Evolutionary conservation across 2,888 invertebrate species (phyloP).

Genomic region (Tenthredo distinguenda): DNA sequence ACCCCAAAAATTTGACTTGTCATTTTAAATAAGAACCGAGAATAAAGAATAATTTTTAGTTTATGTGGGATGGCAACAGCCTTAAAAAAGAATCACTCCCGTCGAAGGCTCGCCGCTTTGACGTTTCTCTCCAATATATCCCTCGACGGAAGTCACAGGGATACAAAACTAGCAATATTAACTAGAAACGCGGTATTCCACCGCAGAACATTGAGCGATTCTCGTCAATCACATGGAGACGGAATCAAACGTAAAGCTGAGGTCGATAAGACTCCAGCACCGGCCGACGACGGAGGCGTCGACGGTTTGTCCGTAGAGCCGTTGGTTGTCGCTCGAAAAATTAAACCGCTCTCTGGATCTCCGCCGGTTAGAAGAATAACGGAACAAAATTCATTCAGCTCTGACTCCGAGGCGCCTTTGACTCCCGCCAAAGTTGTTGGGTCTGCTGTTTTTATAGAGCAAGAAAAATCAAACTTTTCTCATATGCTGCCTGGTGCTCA

Average conservation of each 20-base stretch:
- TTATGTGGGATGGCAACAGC: slow-evolving; percentile 79
- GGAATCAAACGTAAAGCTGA: slow-evolving; percentile 60
- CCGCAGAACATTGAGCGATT: slow-evolving; percentile 65
- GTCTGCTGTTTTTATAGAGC: slow-evolving; percentile 71
- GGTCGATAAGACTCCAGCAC: slow-evolving; percentile 60
- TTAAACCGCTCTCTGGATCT: slow-evolving; percentile 14
- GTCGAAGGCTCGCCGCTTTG: slow-evolving; percentile 93
- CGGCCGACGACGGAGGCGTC: slow-evolving; percentile 72
- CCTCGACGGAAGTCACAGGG: slow-evolving; percentile 92
- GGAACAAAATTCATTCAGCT: slow-evolving; percentile 81
- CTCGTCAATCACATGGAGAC: slow-evolving; percentile 55
- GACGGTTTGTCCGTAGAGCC: slow-evolving; percentile 68
- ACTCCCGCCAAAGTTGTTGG: slow-evolving; percentile 82
- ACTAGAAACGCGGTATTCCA: slow-evolving; percentile 76
- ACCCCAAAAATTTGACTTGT: background rate
- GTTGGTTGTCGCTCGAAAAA: background rate
- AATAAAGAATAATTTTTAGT: background rate
- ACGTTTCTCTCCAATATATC: slow-evolving; percentile 97
- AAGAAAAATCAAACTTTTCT: slow-evolving; percentile 67
- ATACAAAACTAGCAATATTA: slow-evolving; percentile 82
- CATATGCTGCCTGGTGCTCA: slow-evolving; percentile 67
- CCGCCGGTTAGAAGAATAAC: slow-evolving; percentile 46
- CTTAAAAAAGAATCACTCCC: slow-evolving; percentile 83
- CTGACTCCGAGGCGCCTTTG: slow-evolving; percentile 86
- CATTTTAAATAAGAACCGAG: background rate